A percentile compares a stretch with the other conserved stretches of the same genome.
phyloP scores from a whole-genome alignment of 1,140 invertebrate genomes.

The Ridgeia piscesae region DNA sequence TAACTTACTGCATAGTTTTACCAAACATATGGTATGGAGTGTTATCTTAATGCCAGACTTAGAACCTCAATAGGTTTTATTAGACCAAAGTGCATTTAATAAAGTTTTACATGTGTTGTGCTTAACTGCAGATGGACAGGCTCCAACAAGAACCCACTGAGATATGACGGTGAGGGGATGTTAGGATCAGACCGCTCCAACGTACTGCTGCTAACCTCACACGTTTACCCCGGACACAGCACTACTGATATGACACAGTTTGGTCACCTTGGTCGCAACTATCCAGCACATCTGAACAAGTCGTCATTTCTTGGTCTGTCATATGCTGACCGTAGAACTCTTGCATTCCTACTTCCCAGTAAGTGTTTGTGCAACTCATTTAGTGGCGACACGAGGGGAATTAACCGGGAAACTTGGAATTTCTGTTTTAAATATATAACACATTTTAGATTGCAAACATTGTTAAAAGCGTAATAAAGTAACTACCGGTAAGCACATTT shows the following conservation, averaged over 20 bases:
- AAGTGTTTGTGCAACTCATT: conserved; percentile 15
- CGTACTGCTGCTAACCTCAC: conserved; percentile 43
- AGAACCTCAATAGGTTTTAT: neutral
- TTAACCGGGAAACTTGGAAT: too few relatives aligned
- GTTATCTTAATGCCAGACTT: neutral
- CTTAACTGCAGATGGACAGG: conserved; percentile 51
- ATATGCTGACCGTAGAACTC: conserved; percentile 36
- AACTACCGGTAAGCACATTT: too few relatives aligned
- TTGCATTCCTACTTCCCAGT: conserved; percentile 49
- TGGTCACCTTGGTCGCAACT: conserved; percentile 52
- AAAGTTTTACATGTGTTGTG: neutral
- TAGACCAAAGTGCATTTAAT: neutral
- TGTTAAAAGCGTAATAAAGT: too few relatives aligned
- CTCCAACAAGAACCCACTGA: conserved; percentile 51
- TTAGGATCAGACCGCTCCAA: conserved; percentile 54
- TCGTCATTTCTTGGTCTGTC: conserved; percentile 42
- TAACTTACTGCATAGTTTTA: too few relatives aligned
- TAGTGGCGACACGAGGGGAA: too few relatives aligned
- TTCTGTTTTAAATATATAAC: too few relatives aligned
- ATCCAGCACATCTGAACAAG: conserved; percentile 43
- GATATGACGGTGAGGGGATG: conserved; percentile 54
- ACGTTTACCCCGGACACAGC: conserved; percentile 46
- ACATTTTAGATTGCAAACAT: too few relatives aligned
- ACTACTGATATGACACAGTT: conserved; percentile 25
- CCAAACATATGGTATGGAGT: too few relatives aligned